Base-by-base conservation (phyloP, 92 coral and sea anemone species). In the Metridium senile region DNA sequence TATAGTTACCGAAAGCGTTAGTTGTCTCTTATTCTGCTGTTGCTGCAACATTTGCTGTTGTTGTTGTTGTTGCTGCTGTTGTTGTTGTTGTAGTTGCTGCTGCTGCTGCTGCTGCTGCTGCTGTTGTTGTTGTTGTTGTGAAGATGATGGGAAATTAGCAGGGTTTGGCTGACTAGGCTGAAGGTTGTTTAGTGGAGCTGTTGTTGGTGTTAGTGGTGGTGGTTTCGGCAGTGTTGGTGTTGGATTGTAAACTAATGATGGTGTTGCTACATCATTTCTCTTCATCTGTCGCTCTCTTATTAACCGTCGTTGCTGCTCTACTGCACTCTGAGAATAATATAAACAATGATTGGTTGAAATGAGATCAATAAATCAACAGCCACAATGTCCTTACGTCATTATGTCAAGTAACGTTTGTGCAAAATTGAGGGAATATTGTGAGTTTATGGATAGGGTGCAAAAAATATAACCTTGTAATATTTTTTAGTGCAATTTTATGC, bases 241-340 rank as follows among this genome's bases (percentile, higher is more conserved):
- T 11, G 70, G 77, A 0, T 81, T 52, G 63, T 81, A 74, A 11
- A 77, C 74, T 11, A 87, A 45, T 4, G 84, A 58, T 9, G 90
- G 22, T 13, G 85, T 84, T 1, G 90, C 89, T 21, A 89, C 89
- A 17, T 86, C 86, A 23, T 88, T 88, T 62, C 81, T 87, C 33
- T 89, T 92, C 21, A 80, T 91, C 66, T 91, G 93, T 61, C 90
- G 83, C 62, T 91, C 97, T 64, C 89, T 81, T 85, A 91, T 82
- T 17, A 89, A 63, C 70, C 93, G 89, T 27, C 99, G 84, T 71
- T 95, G 95, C 71, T 93, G 88, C 65, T 95, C 99, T 72, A 95
- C 87, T 23, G 76, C 76, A 68, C 68, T 79, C 84, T 79, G 47
- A 23, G 30, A 73, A 17, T 20, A 2, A 43, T 19, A 73, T 16